phyloP scores from a whole-genome alignment of 1,140 invertebrate genomes.

The Copidosoma floridanum region DNA sequence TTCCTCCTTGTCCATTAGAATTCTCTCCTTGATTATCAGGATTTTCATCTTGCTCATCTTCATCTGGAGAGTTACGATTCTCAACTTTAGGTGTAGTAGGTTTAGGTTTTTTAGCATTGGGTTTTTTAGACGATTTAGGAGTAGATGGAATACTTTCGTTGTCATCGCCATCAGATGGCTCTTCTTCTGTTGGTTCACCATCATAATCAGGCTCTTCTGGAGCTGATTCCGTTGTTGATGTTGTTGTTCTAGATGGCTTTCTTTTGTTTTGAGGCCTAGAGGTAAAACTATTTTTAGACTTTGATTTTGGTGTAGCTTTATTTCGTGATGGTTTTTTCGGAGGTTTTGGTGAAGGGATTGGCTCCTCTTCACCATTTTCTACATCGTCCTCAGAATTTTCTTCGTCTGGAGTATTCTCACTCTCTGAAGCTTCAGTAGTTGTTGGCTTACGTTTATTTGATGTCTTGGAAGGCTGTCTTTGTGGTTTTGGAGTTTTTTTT shows the following conservation, averaged over 20 bases:
- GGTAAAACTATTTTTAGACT: background rate
- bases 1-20: background rate
- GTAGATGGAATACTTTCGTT: background rate
- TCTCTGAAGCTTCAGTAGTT: background rate
- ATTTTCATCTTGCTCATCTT: background rate
- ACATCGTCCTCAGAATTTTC: background rate
- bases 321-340: background rate
- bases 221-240: background rate
- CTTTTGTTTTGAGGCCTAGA: conserved; percentile 1
- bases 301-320: background rate
- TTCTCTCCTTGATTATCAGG: background rate
- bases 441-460: conserved; percentile 2
- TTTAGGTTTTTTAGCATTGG: background rate
- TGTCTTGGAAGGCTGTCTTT: background rate
- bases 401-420: background rate
- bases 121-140: background rate
- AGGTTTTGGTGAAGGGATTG: background rate
- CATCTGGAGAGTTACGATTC: background rate
- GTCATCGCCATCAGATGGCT: background rate
- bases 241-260: background rate
- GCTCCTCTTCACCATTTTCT: background rate
- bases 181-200: background rate
- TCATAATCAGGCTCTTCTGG: background rate
- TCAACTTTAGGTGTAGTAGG: background rate
- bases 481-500: background rate